phyloP scores from a whole-genome alignment of 2,797 vertebrate genomes.

The Triplophysa yarkandensis region DNA sequence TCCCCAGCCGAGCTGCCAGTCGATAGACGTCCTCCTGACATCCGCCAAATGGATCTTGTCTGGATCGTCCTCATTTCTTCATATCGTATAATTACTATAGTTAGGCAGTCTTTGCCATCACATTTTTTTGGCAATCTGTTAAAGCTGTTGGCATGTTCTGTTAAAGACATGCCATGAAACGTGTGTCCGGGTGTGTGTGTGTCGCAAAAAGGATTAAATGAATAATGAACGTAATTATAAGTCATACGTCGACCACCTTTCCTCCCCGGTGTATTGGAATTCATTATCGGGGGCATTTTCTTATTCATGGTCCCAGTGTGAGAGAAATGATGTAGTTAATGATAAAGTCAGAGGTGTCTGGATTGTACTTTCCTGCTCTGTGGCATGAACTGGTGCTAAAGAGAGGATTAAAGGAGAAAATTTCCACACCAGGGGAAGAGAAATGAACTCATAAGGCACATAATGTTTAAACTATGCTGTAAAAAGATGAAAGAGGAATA shows the following conservation, averaged over 20 bases:
- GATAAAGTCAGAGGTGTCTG: slow-evolving; percentile 47
- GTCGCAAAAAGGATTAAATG: slow-evolving; percentile 52
- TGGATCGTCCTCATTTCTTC: slow-evolving; percentile 23
- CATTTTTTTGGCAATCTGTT: slow-evolving; percentile 23
- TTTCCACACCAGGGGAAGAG: not conserved
- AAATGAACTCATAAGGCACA: slow-evolving; percentile 5
- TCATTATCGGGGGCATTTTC: slow-evolving; percentile 44
- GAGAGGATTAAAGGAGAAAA: slow-evolving; percentile 28
- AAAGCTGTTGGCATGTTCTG: slow-evolving; percentile 13
- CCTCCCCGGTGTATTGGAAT: slow-evolving; percentile 44
- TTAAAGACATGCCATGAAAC: slow-evolving; percentile 37
- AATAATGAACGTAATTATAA: slow-evolving; percentile 57
- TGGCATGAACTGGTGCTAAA: slow-evolving; percentile 25
- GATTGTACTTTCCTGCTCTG: slow-evolving; percentile 33
- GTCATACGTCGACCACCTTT: slow-evolving; percentile 37
- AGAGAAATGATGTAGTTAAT: slow-evolving; percentile 34
- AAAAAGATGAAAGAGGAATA: slow-evolving; percentile 14
- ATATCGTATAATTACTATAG: slow-evolving; percentile 41
- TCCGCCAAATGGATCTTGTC: slow-evolving; percentile 37
- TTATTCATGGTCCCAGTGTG: slow-evolving; percentile 53
- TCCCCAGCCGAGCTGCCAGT: slow-evolving; percentile 35
- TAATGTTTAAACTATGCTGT: slow-evolving; percentile 13
- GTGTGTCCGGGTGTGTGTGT: slow-evolving; percentile 18
- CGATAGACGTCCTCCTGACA: slow-evolving; percentile 41
- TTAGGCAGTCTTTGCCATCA: slow-evolving; percentile 44